Conservation (phyloP, 1,140 invertebrate species). For the Psix sp. region DNA sequence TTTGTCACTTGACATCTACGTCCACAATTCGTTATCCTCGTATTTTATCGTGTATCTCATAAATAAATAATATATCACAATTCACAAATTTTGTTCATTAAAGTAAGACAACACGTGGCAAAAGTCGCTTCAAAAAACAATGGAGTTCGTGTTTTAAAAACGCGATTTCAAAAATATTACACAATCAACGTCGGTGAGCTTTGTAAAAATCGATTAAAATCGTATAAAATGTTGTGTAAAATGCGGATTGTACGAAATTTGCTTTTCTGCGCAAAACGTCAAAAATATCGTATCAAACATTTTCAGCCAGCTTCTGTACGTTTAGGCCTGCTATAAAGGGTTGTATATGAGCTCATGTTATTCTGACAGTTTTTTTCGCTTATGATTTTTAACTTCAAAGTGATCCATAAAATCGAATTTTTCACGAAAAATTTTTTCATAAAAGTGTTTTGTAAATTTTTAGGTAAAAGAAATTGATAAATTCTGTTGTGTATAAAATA, state of each 20-base stretch:
- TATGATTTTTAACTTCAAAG: no score
- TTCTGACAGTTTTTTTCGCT: background rate
- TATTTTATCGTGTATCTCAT: conserved; percentile 2
- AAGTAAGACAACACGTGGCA: conserved; percentile 22
- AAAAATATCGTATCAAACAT: conserved; percentile 53
- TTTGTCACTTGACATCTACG: conserved; percentile 5
- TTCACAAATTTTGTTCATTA: conserved; percentile 30
- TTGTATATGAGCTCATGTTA: conserved; percentile 8
- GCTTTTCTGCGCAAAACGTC: conserved; percentile 38
- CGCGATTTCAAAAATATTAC: conserved; percentile 48
- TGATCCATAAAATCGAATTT: no score
- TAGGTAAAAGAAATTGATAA: no score
- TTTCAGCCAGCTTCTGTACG: conserved; percentile 19
- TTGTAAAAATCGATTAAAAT: conserved; percentile 51
- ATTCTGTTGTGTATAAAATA: no score
- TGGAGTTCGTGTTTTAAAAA: conserved; percentile 12
- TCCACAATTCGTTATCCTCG: conserved; percentile 16
- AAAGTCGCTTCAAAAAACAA: conserved; percentile 33
- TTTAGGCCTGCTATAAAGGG: conserved; percentile 42
- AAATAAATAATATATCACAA: conserved; percentile 60
- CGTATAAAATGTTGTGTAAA: conserved; percentile 47
- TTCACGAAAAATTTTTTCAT: no score
- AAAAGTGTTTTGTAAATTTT: no score
- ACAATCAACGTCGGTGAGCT: conserved; percentile 21
- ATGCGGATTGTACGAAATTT: conserved; percentile 33